Percentiles rank a stretch among this genome's conserved stretches.
Conservation (phyloP, 2,888 invertebrate species). For the Dynastes hyllus region DNA sequence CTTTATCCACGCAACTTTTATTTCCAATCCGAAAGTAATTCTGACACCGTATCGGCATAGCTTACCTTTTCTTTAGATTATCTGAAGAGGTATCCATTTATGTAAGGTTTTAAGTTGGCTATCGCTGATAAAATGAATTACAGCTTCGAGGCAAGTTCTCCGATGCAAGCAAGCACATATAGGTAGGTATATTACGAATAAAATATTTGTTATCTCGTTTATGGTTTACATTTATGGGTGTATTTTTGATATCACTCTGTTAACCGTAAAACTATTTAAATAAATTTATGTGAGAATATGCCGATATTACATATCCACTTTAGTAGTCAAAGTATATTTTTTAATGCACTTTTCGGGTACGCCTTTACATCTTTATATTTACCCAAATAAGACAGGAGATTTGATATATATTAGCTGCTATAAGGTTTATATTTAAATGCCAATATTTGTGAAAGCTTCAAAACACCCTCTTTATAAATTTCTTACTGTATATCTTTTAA, state of each 20-base stretch:
- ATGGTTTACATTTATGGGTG: conserved; percentile 30
- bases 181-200: conserved; percentile 22
- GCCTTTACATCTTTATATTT: conserved; percentile 10
- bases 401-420: too few species aligned
- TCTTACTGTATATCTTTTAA: too few species aligned
- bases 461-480: too few species aligned
- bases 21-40: too few species aligned
- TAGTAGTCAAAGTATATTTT: too few species aligned
- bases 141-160: background rate
- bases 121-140: conserved; percentile 14
- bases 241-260: conserved; percentile 32
- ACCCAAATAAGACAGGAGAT: background rate
- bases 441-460: too few species aligned
- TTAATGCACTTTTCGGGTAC: background rate
- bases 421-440: too few species aligned
- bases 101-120: conserved; percentile 8
- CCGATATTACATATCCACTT: background rate
- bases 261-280: conserved; percentile 17
- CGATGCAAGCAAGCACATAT: background rate
- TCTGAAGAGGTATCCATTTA: conserved; percentile 2
- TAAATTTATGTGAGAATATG: conserved; percentile 15
- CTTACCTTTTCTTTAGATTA: background rate
- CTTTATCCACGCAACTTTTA: too few species aligned
- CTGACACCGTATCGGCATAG: background rate
- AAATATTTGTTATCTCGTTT: conserved; percentile 41